Evolutionary conservation across 2,888 invertebrate species (phyloP).

Genomic region (Dromius quadrimaculatus): DNA sequence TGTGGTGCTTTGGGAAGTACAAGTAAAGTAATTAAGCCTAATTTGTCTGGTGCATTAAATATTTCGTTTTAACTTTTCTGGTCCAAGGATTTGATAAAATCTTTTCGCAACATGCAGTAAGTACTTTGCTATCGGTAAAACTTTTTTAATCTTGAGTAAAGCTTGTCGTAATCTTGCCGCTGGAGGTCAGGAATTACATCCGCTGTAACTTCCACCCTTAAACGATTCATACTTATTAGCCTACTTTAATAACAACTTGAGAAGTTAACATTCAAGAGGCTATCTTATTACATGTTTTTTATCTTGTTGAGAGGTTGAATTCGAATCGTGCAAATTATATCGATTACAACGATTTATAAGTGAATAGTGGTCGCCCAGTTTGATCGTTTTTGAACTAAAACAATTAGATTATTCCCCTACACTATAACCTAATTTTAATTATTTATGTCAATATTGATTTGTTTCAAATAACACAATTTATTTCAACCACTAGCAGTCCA

Average conservation of each 20-base stretch:
- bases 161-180: conserved; percentile 34
- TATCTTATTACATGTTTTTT: too few relatives aligned
- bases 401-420: too few relatives aligned
- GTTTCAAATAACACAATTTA: too few relatives aligned
- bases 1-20: conserved; percentile 3
- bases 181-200: conserved; percentile 47
- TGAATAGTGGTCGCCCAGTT: too few relatives aligned
- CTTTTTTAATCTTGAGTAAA: conserved; percentile 50
- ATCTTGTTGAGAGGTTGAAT: too few relatives aligned
- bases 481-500: too few relatives aligned
- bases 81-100: conserved; percentile 11
- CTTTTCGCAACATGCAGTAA: conserved; percentile 33
- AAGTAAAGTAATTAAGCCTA: neutral
- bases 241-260: conserved; percentile 42
- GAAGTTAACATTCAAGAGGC: too few relatives aligned
- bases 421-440: too few relatives aligned
- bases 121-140: conserved; percentile 48
- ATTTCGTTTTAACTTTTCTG: conserved; percentile 3
- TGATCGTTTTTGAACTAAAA: too few relatives aligned
- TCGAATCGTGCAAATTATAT: too few relatives aligned
- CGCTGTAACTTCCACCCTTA: conserved; percentile 40
- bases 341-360: too few relatives aligned
- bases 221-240: conserved; percentile 41
- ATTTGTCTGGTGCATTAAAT: conserved; percentile 1
- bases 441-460: too few relatives aligned